Evolutionary conservation across 2,888 invertebrate genomes (phyloP), one percentile per base, ranked within the genome.

Genomic region (Scelioninae gen. 1): DNA sequence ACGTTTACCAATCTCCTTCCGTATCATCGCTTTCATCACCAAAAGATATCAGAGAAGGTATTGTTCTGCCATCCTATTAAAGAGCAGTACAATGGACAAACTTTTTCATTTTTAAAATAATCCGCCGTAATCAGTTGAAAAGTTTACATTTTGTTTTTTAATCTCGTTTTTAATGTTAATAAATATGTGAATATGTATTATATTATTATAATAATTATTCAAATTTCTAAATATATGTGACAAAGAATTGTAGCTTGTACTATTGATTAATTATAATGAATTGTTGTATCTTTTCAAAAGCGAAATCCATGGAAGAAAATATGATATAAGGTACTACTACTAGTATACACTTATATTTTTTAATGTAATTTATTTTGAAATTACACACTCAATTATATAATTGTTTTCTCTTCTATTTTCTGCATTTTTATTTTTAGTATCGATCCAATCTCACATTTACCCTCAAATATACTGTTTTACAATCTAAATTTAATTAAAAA

Each of bases 21-120:
- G 88, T 91, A 88, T 85, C 91, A 68, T 87, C 91, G 86, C 88
- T 90, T 55, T 88, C 90, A 84, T 89, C 91, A 85, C 88, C 91
- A 69, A 91, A 91, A 88, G 91, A 91, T 86, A 90, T 90, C 82
- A 88, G 91, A 90, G 91, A 91, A 90, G 91, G 91, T 92, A 89
- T 87, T 81, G 55, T 58, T 71, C 53, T 34, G 66, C 58, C 63
- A 63, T 77, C 69, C 62, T 34, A 69, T 8, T 77, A 77, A 66
- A 60, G 8, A 13, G 23, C 31, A 69, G 58, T 62, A 53, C 47
- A 72, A 62, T 71, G 40, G 34, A 56, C 11, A 32, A 34, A 47
- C 47, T 60, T 11, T 47, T 66, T 58, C 58, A 56, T 65, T 69
- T 23, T 16, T 34, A 69, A 15, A 11, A 51, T 23, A 69, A 53